Evolutionary conservation across 1,140 invertebrate species (phyloP), one percentile per base, ranked within the genome.

Genomic region (Condylostylus longicornis): DNA sequence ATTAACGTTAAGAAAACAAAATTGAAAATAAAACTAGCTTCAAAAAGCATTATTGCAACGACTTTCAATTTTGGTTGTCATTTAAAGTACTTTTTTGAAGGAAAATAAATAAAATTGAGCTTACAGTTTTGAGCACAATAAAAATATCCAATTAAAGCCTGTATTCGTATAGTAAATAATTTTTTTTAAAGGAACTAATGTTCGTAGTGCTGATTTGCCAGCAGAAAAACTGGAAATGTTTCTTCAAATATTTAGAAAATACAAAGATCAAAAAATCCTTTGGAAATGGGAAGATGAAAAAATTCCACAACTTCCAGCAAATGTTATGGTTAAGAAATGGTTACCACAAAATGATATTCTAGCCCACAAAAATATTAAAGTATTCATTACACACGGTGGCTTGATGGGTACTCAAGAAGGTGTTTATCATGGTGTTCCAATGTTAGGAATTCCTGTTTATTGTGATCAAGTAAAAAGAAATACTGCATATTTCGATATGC

Each of bases 351-450:
- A 62, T 10, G 72, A 76, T 48, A 62, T 77, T 36, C 49, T 77
- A 18, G 63, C 61, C 5, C 72, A 76, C 55, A 58, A 58, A 1
- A 74, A 75, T 39, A 53, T 72, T 1, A 63, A 62, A 39, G 58
- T 63, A 0, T 74, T 79, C 43, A 68, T 79, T 17, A 67, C 65
- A 9, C 74, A 77, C 32, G 71, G 73, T 18, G 75, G 74, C 3
- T 56, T 67, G 20, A 62, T 73, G 35, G 69, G 75, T 25, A 59
- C 65, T 2, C 63, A 69, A 37, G 75, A 78, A 47, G 66, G 71
- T 0, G 55, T 75, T 1, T 59, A 71, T 47, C 54, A 70, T 41
- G 70, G 66, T 4, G 62, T 76, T 2, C 75, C 75, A 2, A 45
- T 77, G 8, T 50, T 78, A 2, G 70, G 67, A 1, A 65, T 77